phyloP scores from a whole-genome alignment of 2,113 vertebrate genomes.

The Montifringilla adamsi region DNA sequence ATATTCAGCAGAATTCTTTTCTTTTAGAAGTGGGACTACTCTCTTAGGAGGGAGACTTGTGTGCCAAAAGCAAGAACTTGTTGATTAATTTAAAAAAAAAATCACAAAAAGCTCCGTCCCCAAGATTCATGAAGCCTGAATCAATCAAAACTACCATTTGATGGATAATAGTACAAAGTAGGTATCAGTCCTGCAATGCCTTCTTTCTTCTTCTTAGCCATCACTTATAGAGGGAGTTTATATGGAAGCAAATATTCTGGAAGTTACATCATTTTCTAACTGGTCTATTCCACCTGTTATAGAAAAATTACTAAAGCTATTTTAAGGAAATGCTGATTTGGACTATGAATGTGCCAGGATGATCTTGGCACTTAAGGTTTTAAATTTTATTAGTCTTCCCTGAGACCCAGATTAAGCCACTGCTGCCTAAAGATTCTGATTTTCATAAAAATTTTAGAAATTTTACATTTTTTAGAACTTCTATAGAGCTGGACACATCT shows the following conservation, averaged over 20 bases:
- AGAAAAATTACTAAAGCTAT: background rate
- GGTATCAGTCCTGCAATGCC: background rate
- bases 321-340: background rate
- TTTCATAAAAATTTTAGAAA: background rate
- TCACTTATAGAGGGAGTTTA: background rate
- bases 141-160: background rate
- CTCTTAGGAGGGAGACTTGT: background rate
- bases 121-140: background rate
- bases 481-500: background rate
- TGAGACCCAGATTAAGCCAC: background rate
- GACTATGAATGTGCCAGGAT: background rate
- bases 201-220: background rate
- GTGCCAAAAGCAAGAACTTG: background rate
- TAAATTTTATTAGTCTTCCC: background rate
- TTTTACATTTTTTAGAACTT: background rate
- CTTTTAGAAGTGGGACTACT: background rate
- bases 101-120: background rate
- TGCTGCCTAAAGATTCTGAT: background rate
- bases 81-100: background rate
- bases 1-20: conserved; percentile 12
- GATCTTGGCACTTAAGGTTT: background rate
- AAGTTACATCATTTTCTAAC: background rate
- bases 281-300: background rate
- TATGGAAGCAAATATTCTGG: background rate
- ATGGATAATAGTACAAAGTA: background rate